A percentile compares a stretch with the other conserved stretches of the same genome.
phyloP scores from a whole-genome alignment of 2,113 vertebrate species.

The Pseudopipra pipra region DNA sequence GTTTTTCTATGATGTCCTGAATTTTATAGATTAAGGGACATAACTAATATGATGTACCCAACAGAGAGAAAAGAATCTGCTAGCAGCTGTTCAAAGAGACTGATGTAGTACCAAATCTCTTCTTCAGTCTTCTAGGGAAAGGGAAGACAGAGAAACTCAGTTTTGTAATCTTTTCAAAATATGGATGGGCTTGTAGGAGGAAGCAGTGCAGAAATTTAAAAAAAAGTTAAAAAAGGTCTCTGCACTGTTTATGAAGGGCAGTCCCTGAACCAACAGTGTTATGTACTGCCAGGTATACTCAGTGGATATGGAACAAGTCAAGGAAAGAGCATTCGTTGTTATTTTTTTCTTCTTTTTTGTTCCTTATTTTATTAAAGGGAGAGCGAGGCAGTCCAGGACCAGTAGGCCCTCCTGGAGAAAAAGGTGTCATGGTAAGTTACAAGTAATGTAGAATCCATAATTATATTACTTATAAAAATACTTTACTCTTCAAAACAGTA shows the following conservation, averaged over 20 bases:
- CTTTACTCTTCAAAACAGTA: not conserved
- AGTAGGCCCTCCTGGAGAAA: constrained; percentile 88
- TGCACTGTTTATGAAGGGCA: not conserved
- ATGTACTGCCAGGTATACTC: not conserved
- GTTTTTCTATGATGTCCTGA: not conserved
- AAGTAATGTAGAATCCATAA: not conserved
- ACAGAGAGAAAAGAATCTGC: not conserved
- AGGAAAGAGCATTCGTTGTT: not conserved
- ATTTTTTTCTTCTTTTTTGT: not conserved
- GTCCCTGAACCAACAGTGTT: not conserved
- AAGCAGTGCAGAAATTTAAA: not conserved
- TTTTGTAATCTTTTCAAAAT: not conserved
- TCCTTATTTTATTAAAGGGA: constrained; percentile 76
- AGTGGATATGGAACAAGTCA: not conserved
- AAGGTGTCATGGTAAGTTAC: constrained; percentile 85
- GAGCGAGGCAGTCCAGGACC: constrained; percentile 90
- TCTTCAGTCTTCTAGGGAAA: not conserved
- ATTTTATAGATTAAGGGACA: not conserved
- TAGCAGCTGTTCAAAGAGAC: not conserved
- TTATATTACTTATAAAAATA: not conserved
- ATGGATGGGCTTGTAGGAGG: not conserved
- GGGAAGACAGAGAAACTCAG: not conserved
- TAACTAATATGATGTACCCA: not conserved
- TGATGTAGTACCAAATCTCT: not conserved
- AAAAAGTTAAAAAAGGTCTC: not conserved